phyloP scores from a whole-genome alignment of 2,113 vertebrate species.

The Microcebus jonahi region DNA sequence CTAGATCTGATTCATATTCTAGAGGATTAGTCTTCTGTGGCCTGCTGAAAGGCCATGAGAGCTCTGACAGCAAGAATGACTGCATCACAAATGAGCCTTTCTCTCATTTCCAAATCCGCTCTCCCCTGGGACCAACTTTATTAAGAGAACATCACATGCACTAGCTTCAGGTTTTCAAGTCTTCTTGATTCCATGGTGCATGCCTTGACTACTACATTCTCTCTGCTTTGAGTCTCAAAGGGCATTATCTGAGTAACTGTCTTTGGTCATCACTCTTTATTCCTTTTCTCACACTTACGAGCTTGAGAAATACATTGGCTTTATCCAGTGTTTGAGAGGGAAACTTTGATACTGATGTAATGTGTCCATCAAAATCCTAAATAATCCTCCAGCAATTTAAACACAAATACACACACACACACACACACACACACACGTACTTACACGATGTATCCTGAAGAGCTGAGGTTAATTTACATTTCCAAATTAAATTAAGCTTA shows the following conservation, averaged over 20 bases:
- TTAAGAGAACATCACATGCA: constrained; percentile 78
- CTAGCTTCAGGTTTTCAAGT: constrained; percentile 44
- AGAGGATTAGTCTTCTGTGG: constrained; percentile 76
- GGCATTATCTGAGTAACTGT: neutral
- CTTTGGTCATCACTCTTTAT: neutral
- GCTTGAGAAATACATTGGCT: neutral
- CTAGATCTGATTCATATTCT: constrained; percentile 80
- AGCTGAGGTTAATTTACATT: neutral
- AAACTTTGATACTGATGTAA: neutral
- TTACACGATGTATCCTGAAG: neutral
- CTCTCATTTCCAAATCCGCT: constrained; percentile 72
- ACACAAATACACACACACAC: too few species aligned
- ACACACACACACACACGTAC: neutral
- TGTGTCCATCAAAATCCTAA: neutral
- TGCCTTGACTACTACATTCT: neutral
- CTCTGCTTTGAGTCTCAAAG: neutral
- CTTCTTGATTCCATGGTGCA: constrained; percentile 27
- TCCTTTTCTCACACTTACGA: neutral
- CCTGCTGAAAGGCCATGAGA: constrained; percentile 77
- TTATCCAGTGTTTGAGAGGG: neutral
- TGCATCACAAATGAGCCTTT: constrained; percentile 66
- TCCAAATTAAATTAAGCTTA: neutral
- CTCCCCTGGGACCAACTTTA: constrained; percentile 60
- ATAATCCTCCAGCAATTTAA: neutral
- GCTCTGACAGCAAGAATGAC: constrained; percentile 78